Evolutionary conservation across 2,888 invertebrate species (phyloP), one percentile per base, ranked within the genome.

Genomic region (Caradrina clavipalpis): DNA sequence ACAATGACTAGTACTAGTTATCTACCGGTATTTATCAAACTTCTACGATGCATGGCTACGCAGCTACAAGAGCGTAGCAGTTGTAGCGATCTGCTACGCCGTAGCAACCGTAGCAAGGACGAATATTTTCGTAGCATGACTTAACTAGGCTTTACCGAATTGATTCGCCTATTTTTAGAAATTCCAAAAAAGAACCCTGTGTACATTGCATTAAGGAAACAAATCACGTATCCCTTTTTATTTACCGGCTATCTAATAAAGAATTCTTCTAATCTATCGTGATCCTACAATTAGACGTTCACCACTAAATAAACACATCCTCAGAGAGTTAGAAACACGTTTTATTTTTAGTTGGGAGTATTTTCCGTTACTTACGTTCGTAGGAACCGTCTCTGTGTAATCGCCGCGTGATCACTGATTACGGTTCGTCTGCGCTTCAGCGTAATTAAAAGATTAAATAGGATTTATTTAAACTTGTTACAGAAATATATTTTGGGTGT

Each of bases 221-320:
- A 31, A 39, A 19, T 26, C 6, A 1, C 60, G 59, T 59, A 17
- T 31, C 6, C 7, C 39, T 26, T 6, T 51, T 31, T 39, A 39
- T 39, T 13, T 31, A 13, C 39, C 19, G 13, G 7, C n/a, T 35
- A 49, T 1, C 42, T 22, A 47, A 31, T 57, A 19, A 39, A 7
- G 56, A 42, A 60, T 31, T 58, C 51, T 11, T 39, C 39, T 74
- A 21, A 71, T 65, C 49, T 21, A 11, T 47, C 39, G 39, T 7
- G 8, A 10, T 22, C 39, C 39, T 31, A 58, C 47, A 58, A 57
- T 75, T 45, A 75, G 22, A 21, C 31, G 22, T 68, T 31, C 31
- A 7, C 31, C 47, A 58, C 68, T 45, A 68, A 68, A 69, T 73
- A 68, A 75, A 68, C 59, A 75, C 75, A n/a, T 49, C 58, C 47